These are phyloP conservation scores for Diachasma alloeum DNA, from an alignment of 1,140 invertebrate species.

Conservation along the genomic window DNA sequence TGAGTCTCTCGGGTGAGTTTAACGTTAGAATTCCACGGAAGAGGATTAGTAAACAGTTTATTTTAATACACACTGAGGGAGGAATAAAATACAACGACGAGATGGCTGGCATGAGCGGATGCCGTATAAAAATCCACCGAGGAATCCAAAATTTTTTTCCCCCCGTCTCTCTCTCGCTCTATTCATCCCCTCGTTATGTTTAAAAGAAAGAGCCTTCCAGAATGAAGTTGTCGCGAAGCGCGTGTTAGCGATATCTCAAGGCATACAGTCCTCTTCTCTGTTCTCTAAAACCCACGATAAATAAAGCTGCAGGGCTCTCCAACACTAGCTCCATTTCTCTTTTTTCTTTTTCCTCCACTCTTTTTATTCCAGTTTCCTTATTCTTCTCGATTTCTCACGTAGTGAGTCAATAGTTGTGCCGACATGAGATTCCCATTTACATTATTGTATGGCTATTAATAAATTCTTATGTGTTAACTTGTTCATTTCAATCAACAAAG, in stretches of 20 bases:
- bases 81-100: background rate
- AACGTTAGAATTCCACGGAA: constrained; percentile 28
- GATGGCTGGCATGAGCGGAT: background rate
- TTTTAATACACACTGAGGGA: constrained; percentile 7
- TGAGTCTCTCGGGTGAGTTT: background rate
- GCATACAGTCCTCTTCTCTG: constrained; percentile 34
- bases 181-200: background rate
- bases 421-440: constrained; percentile 12
- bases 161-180: background rate
- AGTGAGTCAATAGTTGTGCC: background rate
- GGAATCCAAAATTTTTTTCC: background rate
- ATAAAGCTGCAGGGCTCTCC: constrained; percentile 29
- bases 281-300: constrained; percentile 40
- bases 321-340: background rate
- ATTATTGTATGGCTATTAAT: background rate
- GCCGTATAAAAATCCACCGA: constrained; percentile 21
- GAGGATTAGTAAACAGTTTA: constrained; percentile 31
- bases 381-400: constrained; percentile 4
- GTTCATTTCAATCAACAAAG: background rate
- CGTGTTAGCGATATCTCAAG: constrained; percentile 46
- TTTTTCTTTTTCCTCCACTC: background rate
- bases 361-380: background rate
- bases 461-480: background rate
- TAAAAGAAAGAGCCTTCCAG: background rate
- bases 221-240: constrained; percentile 45